Evolutionary conservation across 2,888 invertebrate species (phyloP).

Genomic region (Philopedon plagiatum): DNA sequence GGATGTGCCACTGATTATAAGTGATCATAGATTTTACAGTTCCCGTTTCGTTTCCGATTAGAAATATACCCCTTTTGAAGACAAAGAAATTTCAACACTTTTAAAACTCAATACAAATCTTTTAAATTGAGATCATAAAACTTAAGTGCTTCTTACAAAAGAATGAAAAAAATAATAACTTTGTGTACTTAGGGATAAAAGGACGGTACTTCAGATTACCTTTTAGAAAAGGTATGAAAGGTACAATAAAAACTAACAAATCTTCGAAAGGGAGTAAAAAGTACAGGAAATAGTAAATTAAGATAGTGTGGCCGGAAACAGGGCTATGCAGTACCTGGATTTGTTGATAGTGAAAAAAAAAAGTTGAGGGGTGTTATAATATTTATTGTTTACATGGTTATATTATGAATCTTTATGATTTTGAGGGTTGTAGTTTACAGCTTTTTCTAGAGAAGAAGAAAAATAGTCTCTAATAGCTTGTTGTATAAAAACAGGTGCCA

Average conservation of each 20-base stretch:
- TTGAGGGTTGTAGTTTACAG: neutral
- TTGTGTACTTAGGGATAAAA: constrained; percentile 31
- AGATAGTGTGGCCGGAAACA: constrained; percentile 23
- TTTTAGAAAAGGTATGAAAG: constrained; percentile 18
- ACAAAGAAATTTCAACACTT: too few relatives aligned
- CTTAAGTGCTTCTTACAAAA: constrained; percentile 30
- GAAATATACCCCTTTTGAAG: too few relatives aligned
- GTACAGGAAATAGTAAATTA: constrained; percentile 36
- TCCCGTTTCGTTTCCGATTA: too few relatives aligned
- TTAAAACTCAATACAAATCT: too few relatives aligned
- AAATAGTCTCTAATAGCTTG: too few relatives aligned
- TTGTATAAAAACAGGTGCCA: too few relatives aligned
- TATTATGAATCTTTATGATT: constrained; percentile 3
- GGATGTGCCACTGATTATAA: too few relatives aligned
- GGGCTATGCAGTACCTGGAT: neutral
- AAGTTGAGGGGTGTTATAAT: constrained; percentile 9
- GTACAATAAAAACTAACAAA: constrained; percentile 13
- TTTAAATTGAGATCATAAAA: constrained; percentile 37
- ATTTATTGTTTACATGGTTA: neutral
- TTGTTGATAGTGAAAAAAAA: constrained; percentile 1
- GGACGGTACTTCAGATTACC: constrained; percentile 27
- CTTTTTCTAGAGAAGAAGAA: too few relatives aligned
- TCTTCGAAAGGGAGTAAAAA: neutral
- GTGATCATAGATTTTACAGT: too few relatives aligned
- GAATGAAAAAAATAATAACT: constrained; percentile 13